These are phyloP conservation scores for Zaprionus nigranus DNA, from an alignment of 1,140 invertebrate species.

Conservation along the genomic window DNA sequence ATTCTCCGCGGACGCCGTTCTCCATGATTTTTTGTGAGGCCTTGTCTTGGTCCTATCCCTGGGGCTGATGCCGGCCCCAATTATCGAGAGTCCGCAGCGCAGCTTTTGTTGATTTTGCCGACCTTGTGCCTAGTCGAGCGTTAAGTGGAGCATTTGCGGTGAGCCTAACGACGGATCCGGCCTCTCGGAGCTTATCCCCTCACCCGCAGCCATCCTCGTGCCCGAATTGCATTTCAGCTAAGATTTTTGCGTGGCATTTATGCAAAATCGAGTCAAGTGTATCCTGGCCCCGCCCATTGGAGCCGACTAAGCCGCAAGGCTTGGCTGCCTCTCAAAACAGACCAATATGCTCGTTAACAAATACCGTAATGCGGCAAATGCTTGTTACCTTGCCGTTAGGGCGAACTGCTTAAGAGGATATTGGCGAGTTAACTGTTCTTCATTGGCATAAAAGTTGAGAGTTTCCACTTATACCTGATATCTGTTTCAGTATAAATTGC, in stretches of 20 bases:
- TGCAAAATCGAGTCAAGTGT: constrained; percentile 55
- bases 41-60: constrained; percentile 43
- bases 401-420: neutral
- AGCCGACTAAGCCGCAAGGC: constrained; percentile 38
- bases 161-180: constrained; percentile 39
- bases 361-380: constrained; percentile 13
- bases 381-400: constrained; percentile 4
- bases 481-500: neutral
- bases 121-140: constrained; percentile 75
- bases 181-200: neutral
- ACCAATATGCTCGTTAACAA: constrained; percentile 40
- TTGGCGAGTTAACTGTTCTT: neutral
- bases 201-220: neutral
- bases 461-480: neutral
- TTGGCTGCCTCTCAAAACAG: constrained; percentile 14
- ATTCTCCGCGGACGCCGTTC: neutral
- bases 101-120: constrained; percentile 70
- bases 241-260: constrained; percentile 38
- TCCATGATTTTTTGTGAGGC: constrained; percentile 34
- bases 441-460: neutral
- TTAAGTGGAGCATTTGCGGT: constrained; percentile 70
- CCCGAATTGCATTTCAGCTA: constrained; percentile 50
- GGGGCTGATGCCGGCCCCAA: constrained; percentile 60
- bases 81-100: constrained; percentile 62
- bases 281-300: constrained; percentile 32